Conservation (phyloP, 2,888 invertebrate species). For the Nomada hirtipes region DNA sequence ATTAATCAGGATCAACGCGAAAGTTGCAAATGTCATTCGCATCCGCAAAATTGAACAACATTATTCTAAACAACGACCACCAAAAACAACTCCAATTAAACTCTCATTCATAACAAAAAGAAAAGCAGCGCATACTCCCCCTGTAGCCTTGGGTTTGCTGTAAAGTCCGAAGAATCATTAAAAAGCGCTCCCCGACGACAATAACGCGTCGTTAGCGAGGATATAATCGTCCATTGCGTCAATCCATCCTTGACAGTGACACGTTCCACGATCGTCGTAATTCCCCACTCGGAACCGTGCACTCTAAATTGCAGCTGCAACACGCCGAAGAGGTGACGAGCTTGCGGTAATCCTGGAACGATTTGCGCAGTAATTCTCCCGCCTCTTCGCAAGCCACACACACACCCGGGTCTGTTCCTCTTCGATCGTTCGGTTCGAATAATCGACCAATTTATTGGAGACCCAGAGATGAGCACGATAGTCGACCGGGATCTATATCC, state of each 20-base stretch:
- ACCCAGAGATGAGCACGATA: conserved; percentile 52
- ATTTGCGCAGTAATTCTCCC: conserved; percentile 80
- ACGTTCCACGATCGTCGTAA: conserved; percentile 35
- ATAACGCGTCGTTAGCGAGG: neutral
- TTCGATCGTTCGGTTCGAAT: neutral
- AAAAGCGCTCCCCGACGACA: neutral
- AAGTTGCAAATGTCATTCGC: too few species aligned
- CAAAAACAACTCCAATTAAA: too few species aligned
- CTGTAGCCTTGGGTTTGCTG: neutral
- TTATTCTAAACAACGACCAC: too few species aligned
- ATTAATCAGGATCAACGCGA: too few species aligned
- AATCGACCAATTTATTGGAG: neutral
- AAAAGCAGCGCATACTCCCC: too few species aligned
- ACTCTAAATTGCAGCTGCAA: conserved; percentile 53
- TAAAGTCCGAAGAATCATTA: neutral
- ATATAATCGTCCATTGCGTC: conserved; percentile 39
- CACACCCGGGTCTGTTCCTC: neutral
- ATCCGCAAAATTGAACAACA: too few species aligned
- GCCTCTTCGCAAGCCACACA: conserved; percentile 40
- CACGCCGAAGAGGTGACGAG: conserved; percentile 62
- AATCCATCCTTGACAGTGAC: conserved; percentile 64
- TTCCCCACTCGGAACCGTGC: conserved; percentile 56
- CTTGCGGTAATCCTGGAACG: conserved; percentile 45
- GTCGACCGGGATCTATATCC: conserved; percentile 79
- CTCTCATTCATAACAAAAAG: neutral